phyloP scores from a whole-genome alignment of 2,113 vertebrate species.

The Chionomys nivalis region DNA sequence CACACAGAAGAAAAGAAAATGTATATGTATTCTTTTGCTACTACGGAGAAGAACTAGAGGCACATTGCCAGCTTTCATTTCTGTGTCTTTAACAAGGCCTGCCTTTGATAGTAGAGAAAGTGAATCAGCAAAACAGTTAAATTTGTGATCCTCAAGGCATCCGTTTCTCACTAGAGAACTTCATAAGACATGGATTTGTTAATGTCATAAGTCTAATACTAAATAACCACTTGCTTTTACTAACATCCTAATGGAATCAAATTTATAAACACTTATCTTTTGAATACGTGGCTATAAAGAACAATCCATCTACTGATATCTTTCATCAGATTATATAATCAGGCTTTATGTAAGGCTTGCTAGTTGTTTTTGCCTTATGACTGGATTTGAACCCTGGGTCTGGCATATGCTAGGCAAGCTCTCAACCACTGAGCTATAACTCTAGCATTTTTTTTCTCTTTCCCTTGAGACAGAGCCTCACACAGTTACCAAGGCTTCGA shows the following conservation, averaged over 20 bases:
- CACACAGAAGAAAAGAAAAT: not conserved
- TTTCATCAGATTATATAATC: not conserved
- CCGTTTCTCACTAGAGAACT: not conserved
- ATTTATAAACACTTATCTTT: conserved; percentile 33
- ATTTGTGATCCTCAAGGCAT: conserved; percentile 29
- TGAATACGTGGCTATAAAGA: conserved; percentile 6
- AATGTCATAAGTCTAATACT: not conserved
- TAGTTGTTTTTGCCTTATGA: not conserved
- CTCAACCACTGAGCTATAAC: not conserved
- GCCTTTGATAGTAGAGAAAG: conserved; percentile 21
- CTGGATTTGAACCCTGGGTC: not conserved
- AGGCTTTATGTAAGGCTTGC: not conserved
- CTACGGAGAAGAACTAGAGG: not conserved
- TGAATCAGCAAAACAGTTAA: not conserved
- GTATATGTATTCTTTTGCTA: not conserved
- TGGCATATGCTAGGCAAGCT: not conserved
- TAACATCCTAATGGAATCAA: conserved; percentile 53
- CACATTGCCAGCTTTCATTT: not conserved
- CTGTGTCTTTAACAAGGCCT: conserved; percentile 22
- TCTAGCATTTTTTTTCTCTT: not conserved
- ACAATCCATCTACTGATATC: not conserved
- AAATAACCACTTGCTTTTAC: conserved; percentile 20
- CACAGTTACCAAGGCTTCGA: not conserved
- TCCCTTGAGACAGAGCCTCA: not conserved
- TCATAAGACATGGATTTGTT: not conserved